phyloP scores from a whole-genome alignment of 2,797 vertebrate species.

The Neosilurus hyrtlii region DNA sequence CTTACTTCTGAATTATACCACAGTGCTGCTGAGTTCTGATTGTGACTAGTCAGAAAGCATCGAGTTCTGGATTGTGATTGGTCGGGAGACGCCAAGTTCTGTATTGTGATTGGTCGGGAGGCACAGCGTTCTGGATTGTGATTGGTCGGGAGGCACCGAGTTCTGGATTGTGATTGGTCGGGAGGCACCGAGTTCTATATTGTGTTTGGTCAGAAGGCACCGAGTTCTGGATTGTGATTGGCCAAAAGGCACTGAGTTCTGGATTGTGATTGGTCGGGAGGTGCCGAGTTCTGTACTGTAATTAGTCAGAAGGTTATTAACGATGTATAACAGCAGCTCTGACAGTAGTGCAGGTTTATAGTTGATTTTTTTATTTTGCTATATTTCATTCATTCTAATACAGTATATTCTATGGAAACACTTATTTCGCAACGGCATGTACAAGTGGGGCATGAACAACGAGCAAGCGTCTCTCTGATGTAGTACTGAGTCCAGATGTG shows the following conservation, averaged over 20 bases:
- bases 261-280: neutral
- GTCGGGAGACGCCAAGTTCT: neutral
- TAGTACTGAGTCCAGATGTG: too few species aligned
- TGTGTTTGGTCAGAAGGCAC: neutral
- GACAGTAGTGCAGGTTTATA: neutral
- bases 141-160: neutral
- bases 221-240: neutral
- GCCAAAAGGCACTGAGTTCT: neutral
- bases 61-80: neutral
- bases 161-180: neutral
- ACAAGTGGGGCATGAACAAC: too few species aligned
- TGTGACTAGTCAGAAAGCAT: neutral
- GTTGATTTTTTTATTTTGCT: too few species aligned
- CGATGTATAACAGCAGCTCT: neutral
- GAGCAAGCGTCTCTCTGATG: too few species aligned
- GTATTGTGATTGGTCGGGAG: neutral
- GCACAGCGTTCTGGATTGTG: neutral
- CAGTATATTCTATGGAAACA: neutral
- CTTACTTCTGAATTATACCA: neutral
- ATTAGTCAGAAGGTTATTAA: neutral
- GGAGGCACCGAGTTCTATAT: neutral
- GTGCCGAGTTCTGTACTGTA: neutral
- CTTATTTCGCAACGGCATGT: too few species aligned
- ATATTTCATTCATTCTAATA: neutral
- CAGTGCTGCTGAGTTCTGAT: neutral